These are phyloP conservation scores for Aphelocoma californica DNA, from an alignment of 2,797 vertebrate species.

Conservation along the genomic window DNA sequence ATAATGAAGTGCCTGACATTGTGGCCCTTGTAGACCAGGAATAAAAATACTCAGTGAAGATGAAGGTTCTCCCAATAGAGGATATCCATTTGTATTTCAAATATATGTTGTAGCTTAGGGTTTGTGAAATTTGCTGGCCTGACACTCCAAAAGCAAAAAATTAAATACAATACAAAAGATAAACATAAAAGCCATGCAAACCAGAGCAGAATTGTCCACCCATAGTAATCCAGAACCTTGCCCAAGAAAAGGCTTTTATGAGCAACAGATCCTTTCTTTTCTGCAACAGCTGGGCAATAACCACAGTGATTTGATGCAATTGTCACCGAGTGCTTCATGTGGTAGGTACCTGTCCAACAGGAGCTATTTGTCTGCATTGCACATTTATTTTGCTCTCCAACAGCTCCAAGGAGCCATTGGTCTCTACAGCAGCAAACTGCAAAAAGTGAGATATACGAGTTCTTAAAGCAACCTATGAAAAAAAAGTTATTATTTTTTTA, in stretches of 20 bases:
- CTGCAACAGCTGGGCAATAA: not conserved
- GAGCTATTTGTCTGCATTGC: not conserved
- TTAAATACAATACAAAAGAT: not conserved
- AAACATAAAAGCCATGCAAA: not conserved
- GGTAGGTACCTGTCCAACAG: not conserved
- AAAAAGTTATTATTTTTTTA: not conserved
- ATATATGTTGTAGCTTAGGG: accelerated
- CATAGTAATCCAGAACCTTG: not conserved
- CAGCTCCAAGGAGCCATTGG: not conserved
- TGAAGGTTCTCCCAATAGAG: not conserved
- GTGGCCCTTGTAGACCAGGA: not conserved
- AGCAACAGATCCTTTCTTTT: not conserved
- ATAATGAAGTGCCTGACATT: not conserved
- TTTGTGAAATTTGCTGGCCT: not conserved
- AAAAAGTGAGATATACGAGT: not conserved
- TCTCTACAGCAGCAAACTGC: not conserved
- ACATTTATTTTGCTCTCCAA: not conserved
- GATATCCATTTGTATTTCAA: not conserved
- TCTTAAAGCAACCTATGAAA: not conserved
- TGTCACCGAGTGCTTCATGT: not conserved
- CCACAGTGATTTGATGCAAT: not conserved
- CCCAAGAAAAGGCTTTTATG: not conserved
- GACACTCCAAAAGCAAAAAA: not conserved
- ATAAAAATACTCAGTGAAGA: not conserved
- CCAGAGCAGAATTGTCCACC: not conserved